A percentile compares a stretch with the other conserved stretches of the same genome.
Conservation (phyloP, 2,797 vertebrate genomes). For the Tachyglossus aculeatus region DNA sequence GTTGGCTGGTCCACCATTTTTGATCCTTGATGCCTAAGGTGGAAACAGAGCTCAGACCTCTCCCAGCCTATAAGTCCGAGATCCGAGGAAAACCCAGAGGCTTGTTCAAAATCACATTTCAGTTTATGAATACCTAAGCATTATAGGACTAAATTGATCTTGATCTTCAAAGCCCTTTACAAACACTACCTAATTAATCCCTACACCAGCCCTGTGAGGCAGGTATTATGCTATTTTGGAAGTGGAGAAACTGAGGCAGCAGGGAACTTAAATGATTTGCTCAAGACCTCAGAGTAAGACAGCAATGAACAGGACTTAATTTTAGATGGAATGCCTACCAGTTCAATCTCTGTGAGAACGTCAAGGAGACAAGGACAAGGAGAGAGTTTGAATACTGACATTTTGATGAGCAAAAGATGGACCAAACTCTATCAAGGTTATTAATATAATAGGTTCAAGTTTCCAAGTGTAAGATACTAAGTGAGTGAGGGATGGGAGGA, state of each 20-base stretch:
- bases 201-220: constrained; percentile 11
- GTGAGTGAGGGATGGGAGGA: no score
- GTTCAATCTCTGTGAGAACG: no score
- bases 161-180: neutral
- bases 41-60: neutral
- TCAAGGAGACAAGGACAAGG: neutral
- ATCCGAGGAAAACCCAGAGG: neutral
- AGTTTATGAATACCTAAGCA: neutral
- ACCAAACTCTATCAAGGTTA: no score
- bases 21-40: no score
- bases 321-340: no score
- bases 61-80: neutral
- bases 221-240: neutral
- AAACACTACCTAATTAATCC: neutral
- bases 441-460: no score
- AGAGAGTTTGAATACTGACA: neutral
- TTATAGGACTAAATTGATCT: neutral
- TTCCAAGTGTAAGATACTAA: no score
- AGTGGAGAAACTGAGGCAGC: neutral
- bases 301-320: neutral
- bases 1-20: no score
- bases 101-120: neutral
- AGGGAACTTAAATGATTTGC: neutral
- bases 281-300: neutral
- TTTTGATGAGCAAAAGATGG: no score